Percentiles rank a stretch among this genome's conserved stretches.
Evolutionary conservation across 2,888 invertebrate species (phyloP).

Genomic region (Meganola albula): DNA sequence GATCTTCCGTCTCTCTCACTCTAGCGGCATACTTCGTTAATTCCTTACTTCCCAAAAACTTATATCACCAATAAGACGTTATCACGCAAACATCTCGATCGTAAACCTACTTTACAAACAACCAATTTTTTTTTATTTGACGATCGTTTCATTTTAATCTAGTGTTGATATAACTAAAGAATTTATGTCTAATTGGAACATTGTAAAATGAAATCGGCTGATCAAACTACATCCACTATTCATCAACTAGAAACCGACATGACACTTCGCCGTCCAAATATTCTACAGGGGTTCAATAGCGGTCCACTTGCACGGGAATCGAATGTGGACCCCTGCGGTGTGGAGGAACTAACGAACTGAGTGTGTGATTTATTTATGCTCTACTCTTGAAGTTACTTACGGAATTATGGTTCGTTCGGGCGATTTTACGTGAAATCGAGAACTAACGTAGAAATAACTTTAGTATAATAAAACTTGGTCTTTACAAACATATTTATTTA

Average conservation of each 20-base stretch:
- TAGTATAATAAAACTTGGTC: too few species aligned
- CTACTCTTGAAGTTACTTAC: too few species aligned
- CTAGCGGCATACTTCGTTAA: too few species aligned
- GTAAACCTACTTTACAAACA: slow-evolving; percentile 1
- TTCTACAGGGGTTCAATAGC: slow-evolving; percentile 64
- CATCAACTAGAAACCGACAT: slow-evolving; percentile 53
- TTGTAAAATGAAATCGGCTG: slow-evolving; percentile 15
- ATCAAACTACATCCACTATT: slow-evolving; percentile 36
- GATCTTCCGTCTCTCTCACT: too few species aligned
- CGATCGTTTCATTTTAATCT: background rate
- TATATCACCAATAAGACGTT: too few species aligned
- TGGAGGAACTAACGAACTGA: slow-evolving; percentile 70
- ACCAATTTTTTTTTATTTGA: background rate
- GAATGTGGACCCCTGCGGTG: slow-evolving; percentile 66
- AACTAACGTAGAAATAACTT: too few species aligned
- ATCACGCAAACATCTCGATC: too few species aligned
- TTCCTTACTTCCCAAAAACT: too few species aligned
- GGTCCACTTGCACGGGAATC: slow-evolving; percentile 65
- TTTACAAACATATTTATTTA: too few species aligned
- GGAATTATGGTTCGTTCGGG: too few species aligned
- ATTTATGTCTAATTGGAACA: background rate
- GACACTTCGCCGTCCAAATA: slow-evolving; percentile 68
- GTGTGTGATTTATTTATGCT: slow-evolving; percentile 33
- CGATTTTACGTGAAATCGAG: too few species aligned
- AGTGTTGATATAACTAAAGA: background rate